Percentiles rank a stretch among this genome's conserved stretches.
Conservation (phyloP, 2,888 invertebrate species). For the Seira ritae region DNA sequence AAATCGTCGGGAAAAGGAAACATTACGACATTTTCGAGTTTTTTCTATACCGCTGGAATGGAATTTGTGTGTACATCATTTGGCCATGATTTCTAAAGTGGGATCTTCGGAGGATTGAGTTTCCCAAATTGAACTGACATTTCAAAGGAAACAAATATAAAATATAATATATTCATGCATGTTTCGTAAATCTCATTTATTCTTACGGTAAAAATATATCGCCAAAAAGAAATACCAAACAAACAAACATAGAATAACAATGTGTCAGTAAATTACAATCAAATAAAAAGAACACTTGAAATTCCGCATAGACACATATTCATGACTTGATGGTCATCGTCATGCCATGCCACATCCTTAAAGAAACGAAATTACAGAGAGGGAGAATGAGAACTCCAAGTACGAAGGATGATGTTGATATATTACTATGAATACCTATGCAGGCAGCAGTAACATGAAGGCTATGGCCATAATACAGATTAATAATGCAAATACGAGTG, state of each 20-base stretch:
- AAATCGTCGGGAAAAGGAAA: no score
- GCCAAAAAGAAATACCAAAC: not conserved
- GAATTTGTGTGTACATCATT: no score
- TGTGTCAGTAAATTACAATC: conserved; percentile 8
- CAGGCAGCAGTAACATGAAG: not conserved
- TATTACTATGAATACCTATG: not conserved
- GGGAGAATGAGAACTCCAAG: conserved; percentile 6
- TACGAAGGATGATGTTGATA: not conserved
- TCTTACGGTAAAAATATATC: not conserved
- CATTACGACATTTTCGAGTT: no score
- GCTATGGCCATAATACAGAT: not conserved
- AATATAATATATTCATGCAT: no score
- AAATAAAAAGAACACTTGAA: not conserved
- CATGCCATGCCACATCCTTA: conserved; percentile 7
- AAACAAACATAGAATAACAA: not conserved
- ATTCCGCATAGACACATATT: conserved; percentile 5
- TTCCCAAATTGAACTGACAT: no score
- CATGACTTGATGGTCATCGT: conserved; percentile 1
- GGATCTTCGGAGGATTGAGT: no score
- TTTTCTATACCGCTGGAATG: no score
- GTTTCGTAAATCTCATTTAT: not conserved
- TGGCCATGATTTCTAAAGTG: no score
- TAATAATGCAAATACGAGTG: conserved; percentile 11
- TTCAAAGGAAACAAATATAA: no score
- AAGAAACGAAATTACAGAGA: not conserved